These are phyloP conservation scores for Schizopygopsis pylzovi DNA, from an alignment of 2,797 vertebrate genomes.

Conservation along the genomic window DNA sequence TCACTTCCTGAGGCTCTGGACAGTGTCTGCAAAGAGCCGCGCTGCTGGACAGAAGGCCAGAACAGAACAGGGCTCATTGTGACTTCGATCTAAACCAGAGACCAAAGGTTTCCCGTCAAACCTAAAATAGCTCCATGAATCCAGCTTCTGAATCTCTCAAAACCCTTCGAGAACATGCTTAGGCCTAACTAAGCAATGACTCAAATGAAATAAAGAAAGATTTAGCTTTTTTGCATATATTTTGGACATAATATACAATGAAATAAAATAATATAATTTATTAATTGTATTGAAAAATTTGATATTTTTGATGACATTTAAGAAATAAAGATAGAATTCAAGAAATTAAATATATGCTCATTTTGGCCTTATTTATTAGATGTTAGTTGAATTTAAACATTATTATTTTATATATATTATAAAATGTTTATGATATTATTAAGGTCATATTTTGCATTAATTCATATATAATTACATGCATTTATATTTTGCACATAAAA, in stretches of 20 bases:
- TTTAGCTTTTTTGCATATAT: too few species aligned
- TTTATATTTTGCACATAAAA: background rate
- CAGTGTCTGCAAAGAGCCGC: constrained; percentile 51
- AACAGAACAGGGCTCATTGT: constrained; percentile 38
- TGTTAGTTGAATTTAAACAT: background rate
- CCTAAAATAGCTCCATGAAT: background rate
- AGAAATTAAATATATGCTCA: background rate
- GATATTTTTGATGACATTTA: background rate
- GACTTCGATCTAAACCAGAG: constrained; percentile 2
- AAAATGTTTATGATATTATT: too few species aligned
- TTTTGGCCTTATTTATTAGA: background rate
- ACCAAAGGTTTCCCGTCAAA: background rate
- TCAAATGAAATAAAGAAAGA: background rate
- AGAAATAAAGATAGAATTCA: background rate
- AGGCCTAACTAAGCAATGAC: too few species aligned
- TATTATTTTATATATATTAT: background rate
- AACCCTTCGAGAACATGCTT: background rate
- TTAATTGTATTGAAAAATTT: background rate
- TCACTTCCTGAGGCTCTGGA: constrained; percentile 65
- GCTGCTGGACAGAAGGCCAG: constrained; percentile 34
- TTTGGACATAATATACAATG: background rate
- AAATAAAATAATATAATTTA: background rate
- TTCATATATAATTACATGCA: too few species aligned
- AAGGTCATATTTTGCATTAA: background rate
- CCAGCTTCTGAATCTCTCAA: background rate